Evolutionary conservation across 2,113 vertebrate genomes (phyloP), one percentile per base, ranked within the genome.

Genomic region (Apodemus sylvaticus): DNA sequence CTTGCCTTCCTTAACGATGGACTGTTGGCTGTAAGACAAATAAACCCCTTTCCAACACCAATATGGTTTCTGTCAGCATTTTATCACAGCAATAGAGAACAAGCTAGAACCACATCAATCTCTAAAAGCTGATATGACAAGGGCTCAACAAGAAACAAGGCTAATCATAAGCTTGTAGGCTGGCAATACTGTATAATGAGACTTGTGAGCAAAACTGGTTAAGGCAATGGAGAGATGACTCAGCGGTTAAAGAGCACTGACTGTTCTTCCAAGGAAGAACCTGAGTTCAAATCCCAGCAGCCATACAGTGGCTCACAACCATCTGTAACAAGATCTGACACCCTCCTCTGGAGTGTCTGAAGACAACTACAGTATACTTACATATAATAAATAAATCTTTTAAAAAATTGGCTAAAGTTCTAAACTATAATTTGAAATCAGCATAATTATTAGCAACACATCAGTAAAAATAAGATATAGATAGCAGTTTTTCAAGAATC

Each of bases 401-500:
- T n/a, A n/a, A 88, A 94, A 92, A 96, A 88, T 42, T 1, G 26
- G 20, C 81, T 71, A 53, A 78, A 76, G 29, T 45, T 74, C 94
- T 76, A 94, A 60, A 85, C 7, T 48, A 55, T 83, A 55, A 90
- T 53, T 26, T 94, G 78, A 83, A 93, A 91, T 82, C 20, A 94
- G 91, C 2, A 91, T 26, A 81, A 73, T 90, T 71, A 86, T 71
- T 77, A 77, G 34, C 20, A 93, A 66, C 58, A 4, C 45, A 86
- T 68, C 70, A 77, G 12, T 82, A 64, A 95, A 94, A 29, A 51
- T 4, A 92, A 94, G 13, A 51, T 13, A 94, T 14, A 94, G 29
- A 86, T 36, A 86, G 17, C 17, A 89, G 20, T 7, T 91, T 77
- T 95, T 78, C 22, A 76, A 79, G 55, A 95, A 96, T 83, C 86